Base-by-base conservation (phyloP, 2,888 invertebrate genomes). In the Noctuana brunneofusca region DNA sequence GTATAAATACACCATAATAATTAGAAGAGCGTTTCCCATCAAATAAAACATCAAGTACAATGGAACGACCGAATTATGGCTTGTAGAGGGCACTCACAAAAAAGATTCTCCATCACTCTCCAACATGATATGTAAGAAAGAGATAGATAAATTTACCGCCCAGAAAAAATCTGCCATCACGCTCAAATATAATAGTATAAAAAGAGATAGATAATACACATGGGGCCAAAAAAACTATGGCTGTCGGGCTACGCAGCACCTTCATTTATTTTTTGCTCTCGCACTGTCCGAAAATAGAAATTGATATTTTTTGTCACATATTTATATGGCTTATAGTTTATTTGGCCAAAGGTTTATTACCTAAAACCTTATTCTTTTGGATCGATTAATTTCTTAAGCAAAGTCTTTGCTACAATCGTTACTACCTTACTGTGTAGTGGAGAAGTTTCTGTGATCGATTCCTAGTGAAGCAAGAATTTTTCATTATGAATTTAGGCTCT, bases 151-250 rank as follows among this genome's bases (percentile, higher is more conserved):
- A 41, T 41, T 6, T 16, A 41, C 41, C 41, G 16, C 9, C 18
- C 16, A 9, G 41, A 41, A 46, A 55, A 58, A 54, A 48, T 16
- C 16, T 9, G n/a, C 57, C 41, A 14, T 65, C 65, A 30, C 66
- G 0, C 49, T 66, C 59, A 20, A 16, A 60, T 48, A 18, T 46
- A 27, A 38, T 16, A 9, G 48, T 12, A 18, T 3, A 12, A 50
- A 64, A 35, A 32, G 55, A 60, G 66, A 65, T 38, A 49, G 41
- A 58, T 12, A 48, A 59, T 54, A 46, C 16, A 48, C 16, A 43
- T 55, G 48, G 57, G 53, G 35, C 27, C 55, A 22, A 49, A 64
- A 65, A 66, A 66, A 66, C 58, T 50, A 59, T 65, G 65, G 63
- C 54, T 63, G 65, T 52, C 63, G 56, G 49, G 63, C 57, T 60